phyloP scores from a whole-genome alignment of 2,797 vertebrate genomes.

The Nannoperca australis region DNA sequence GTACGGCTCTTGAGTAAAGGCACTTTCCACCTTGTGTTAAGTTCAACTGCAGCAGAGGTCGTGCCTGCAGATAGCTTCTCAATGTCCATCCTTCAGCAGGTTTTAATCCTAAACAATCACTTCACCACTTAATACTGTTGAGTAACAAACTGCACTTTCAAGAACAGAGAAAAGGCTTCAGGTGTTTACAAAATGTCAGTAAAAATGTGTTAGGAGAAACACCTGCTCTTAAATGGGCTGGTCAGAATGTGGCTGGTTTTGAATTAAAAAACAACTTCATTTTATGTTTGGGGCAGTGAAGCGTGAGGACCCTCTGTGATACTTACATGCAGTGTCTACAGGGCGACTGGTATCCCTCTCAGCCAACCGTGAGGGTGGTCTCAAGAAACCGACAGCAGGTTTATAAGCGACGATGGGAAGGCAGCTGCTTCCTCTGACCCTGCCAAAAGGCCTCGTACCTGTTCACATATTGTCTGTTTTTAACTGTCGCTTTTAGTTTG shows the following conservation, averaged over 20 bases:
- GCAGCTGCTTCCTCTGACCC: constrained; percentile 50
- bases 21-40: constrained; percentile 39
- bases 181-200: neutral
- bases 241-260: neutral
- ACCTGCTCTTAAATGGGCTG: no score
- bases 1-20: constrained; percentile 57
- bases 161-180: neutral
- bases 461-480: constrained; percentile 27
- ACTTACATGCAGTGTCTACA: neutral
- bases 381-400: constrained; percentile 19
- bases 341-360: neutral
- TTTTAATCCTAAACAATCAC: constrained; percentile 36
- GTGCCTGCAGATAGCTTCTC: constrained; percentile 12
- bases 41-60: constrained; percentile 26
- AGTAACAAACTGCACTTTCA: neutral
- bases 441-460: constrained; percentile 42
- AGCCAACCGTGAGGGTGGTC: constrained; percentile 18
- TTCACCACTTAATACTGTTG: neutral
- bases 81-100: constrained; percentile 6
- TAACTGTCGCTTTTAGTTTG: constrained; percentile 13
- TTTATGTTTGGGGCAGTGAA: neutral
- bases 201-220: neutral
- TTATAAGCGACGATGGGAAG: constrained; percentile 39
- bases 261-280: neutral
- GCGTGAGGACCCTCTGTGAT: neutral